phyloP scores from a whole-genome alignment of 1,140 invertebrate genomes.

The Rhagoletis zephyria region DNA sequence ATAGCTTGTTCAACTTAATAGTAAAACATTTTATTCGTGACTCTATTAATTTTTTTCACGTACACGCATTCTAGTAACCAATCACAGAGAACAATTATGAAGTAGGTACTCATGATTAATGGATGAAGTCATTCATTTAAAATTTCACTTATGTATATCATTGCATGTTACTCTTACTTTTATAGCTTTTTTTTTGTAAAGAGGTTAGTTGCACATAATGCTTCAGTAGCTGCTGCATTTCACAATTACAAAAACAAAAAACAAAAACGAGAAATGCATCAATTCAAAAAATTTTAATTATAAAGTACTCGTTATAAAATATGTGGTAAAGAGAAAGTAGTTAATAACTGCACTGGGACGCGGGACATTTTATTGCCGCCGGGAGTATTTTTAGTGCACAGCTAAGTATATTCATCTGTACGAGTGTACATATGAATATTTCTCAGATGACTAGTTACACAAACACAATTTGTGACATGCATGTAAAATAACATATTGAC shows the following conservation, averaged over 20 bases:
- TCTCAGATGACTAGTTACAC: background rate
- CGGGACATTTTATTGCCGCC: background rate
- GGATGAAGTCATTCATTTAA: too few relatives aligned
- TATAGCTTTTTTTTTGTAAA: too few relatives aligned
- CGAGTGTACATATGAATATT: background rate
- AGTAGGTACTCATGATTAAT: background rate
- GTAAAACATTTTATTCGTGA: too few relatives aligned
- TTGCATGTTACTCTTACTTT: too few relatives aligned
- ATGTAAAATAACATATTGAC: background rate
- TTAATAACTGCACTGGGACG: conserved; percentile 6
- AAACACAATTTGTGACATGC: background rate
- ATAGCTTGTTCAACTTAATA: too few relatives aligned
- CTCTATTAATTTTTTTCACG: too few relatives aligned
- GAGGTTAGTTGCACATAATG: too few relatives aligned
- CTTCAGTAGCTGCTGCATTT: too few relatives aligned
- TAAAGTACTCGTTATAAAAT: background rate
- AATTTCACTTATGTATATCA: too few relatives aligned
- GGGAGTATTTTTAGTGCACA: background rate
- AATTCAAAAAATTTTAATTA: conserved; percentile 41
- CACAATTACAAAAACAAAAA: too few relatives aligned
- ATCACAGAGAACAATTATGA: background rate
- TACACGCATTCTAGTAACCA: background rate
- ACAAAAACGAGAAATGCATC: background rate
- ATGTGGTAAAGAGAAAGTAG: background rate
- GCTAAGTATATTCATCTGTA: background rate